Evolutionary conservation across 2,888 invertebrate genomes (phyloP), one percentile per base, ranked within the genome.

Genomic region (Cremastinae sp.): DNA sequence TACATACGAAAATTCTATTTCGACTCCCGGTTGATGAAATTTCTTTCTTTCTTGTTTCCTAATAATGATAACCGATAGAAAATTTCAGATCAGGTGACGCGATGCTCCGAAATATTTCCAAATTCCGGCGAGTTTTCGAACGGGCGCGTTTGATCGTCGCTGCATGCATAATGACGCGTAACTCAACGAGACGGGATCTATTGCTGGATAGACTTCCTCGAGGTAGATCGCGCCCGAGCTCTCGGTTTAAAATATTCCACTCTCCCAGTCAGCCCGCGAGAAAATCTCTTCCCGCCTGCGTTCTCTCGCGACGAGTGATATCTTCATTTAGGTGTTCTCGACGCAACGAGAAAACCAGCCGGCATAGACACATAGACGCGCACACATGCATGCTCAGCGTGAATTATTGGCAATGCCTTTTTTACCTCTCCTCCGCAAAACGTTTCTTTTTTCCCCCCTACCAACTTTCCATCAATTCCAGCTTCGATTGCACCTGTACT

Each of bases 261-360:
- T 72, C 78, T 78, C 74, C 79, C 66, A 56, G 66, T 69, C 69
- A 56, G 68, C 53, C 51, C 43, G 69, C 59, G 69, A 70, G 59
- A 70, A 70, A 70, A 70, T 70, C 69, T 59, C 39, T 43, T 35
- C 41, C 35, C 43, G 69, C 9, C 39, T 12, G 41, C 53, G 18
- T 47, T 58, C 37, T 47, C 66, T 66, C 61, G 71, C 75, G 77
- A 69, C 79, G 79, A 84, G 83, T 86, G 87, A 86, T 87, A 86
- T 86, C 87, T 86, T 85, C 82, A 85, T 87, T 83, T 64, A 77
- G 78, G 73, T 75, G 78, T 71, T 39, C 53, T 53, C 39, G 82
- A 14, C 28, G 58, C 49, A 49, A 20, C 49, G 22, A 70, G 66
- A 56, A 0, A 20, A 43, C 20, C 66, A 28, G 55, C 58, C 49